These are phyloP conservation scores for Axis porcinus DNA, from an alignment of 2,113 vertebrate genomes.

Conservation along the genomic window DNA sequence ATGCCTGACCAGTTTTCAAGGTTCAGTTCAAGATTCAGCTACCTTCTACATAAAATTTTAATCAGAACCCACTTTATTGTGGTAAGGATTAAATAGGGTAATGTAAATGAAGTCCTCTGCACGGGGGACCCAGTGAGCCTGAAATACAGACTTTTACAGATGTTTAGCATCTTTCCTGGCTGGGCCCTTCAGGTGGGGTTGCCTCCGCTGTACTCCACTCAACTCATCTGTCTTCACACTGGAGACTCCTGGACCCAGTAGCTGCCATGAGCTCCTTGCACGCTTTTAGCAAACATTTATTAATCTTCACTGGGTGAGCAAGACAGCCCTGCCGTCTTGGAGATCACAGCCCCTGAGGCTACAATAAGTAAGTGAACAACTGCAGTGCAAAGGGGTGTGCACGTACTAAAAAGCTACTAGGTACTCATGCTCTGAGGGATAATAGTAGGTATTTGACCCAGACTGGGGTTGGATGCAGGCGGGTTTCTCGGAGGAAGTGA, in stretches of 20 bases:
- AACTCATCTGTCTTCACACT: background rate
- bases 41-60: background rate
- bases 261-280: background rate
- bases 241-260: background rate
- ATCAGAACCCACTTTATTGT: background rate
- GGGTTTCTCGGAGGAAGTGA: background rate
- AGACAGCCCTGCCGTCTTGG: background rate
- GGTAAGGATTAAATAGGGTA: background rate
- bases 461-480: background rate
- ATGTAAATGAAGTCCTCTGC: background rate
- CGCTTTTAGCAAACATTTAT: background rate
- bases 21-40: background rate
- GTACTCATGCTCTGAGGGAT: background rate
- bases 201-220: background rate
- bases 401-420: accelerated
- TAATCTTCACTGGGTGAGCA: background rate
- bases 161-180: background rate
- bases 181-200: background rate
- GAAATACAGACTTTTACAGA: background rate
- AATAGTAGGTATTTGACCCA: background rate
- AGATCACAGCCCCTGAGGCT: background rate
- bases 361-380: background rate
- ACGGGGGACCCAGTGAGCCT: background rate
- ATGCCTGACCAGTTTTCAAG: background rate
- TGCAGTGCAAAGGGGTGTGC: accelerated